Base-by-base conservation (phyloP, 2,113 vertebrate genomes). In the Noturus placidus region DNA sequence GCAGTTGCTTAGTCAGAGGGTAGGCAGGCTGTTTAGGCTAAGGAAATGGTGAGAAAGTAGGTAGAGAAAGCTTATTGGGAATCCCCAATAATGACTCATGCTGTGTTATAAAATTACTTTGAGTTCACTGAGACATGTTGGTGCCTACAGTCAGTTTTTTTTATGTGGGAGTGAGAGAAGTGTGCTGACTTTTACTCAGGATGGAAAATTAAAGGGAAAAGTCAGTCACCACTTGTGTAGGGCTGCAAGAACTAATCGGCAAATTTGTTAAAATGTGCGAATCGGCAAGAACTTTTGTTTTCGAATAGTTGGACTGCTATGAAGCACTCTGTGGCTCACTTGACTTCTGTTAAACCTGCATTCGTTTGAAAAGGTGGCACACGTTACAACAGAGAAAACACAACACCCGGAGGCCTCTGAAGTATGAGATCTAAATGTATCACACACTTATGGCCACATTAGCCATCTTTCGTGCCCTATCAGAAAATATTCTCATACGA, bases 11-110 rank as follows among this genome's bases (percentile, higher is more conserved):
- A 94, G 85, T 94, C 92, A 93, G 52, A 63, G 86, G 91, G 90
- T 61, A 85, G 85, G 52, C 67, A 56, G 85, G 84, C 42, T 94
- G 92, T 94, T 94, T 93, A 92, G 92, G 91, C 90, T 91, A 79
- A 87, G 35, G 80, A 87, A 85, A 88, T 84, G 86, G 59, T 85
- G 35, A 50, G 84, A 81, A 57, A 88, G 70, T 38, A 69, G 59
- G 72, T 61, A 85, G 89, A 92, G 87, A 92, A 90, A 91, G 77
- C 80, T 92, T 76, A 88, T 86, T 89, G 87, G 92, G 92, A 93
- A 89, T 92, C 87, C 89, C 89, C 88, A 77, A 2, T 22, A 57
- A 42, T 86, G 84, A 88, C 84, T 84, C 79, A 88, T 59, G 63
- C 70, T 86, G 87, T 46, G 67, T 90, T 67, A 85, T 87, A 70